phyloP scores from a whole-genome alignment of 2,888 invertebrate species.

The Parnassius mnemosyne region DNA sequence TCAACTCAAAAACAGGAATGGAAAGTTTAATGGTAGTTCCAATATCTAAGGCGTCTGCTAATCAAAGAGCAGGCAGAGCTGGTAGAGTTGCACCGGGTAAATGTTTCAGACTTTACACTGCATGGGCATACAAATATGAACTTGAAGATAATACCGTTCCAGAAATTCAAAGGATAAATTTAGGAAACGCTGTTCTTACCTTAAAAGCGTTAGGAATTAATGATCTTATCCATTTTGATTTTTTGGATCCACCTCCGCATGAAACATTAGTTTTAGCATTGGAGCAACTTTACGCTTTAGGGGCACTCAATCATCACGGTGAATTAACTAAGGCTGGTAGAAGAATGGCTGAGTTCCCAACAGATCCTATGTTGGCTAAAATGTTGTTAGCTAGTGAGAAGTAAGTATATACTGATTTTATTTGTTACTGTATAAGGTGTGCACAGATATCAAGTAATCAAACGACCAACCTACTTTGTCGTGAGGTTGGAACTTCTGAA shows the following conservation, averaged over 20 bases:
- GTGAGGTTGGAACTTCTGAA: no score
- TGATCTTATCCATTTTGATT: slow-evolving; percentile 98
- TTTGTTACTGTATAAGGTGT: neutral
- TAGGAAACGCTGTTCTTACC: slow-evolving; percentile 98
- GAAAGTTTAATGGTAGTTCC: slow-evolving; percentile 99
- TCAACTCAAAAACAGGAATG: slow-evolving; percentile 98
- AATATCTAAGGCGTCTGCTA: slow-evolving; percentile 98
- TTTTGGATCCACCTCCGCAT: slow-evolving; percentile 98
- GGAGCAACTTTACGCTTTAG: slow-evolving; percentile 98
- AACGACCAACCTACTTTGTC: no score
- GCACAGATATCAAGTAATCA: no score
- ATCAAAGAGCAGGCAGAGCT: slow-evolving; percentile 97
- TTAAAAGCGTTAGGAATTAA: slow-evolving; percentile 98
- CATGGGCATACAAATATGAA: slow-evolving; percentile 99
- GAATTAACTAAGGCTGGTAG: slow-evolving; percentile 98
- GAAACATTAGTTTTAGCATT: slow-evolving; percentile 95
- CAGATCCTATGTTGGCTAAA: slow-evolving; percentile 99
- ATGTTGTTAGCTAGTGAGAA: slow-evolving; percentile 98
- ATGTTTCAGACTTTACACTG: slow-evolving; percentile 98
- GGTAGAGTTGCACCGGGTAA: slow-evolving; percentile 98
- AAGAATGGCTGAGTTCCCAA: slow-evolving; percentile 99
- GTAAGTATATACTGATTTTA: slow-evolving; percentile 67
- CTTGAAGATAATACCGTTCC: slow-evolving; percentile 98
- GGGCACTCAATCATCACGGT: slow-evolving; percentile 98
- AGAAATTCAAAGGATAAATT: slow-evolving; percentile 98